Base-by-base conservation (phyloP, 1,140 invertebrate species). In the Aphaenogaster rudis region DNA sequence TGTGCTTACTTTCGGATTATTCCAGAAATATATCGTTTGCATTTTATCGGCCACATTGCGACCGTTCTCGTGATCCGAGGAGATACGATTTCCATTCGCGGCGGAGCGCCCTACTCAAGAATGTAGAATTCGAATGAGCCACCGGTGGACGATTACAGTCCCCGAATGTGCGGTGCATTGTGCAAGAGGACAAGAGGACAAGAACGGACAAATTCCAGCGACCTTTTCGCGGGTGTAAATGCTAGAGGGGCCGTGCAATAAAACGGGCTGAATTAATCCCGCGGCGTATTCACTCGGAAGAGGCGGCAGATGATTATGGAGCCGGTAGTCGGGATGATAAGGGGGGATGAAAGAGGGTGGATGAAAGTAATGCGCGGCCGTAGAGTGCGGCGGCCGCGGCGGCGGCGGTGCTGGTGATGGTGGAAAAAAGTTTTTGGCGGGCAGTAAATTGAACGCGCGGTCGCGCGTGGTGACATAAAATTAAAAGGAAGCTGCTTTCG, bases 191-290 rank as follows among this genome's bases (percentile, higher is more conserved):
- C 45, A 36, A 52, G 77, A 33, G 74, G 48, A 33, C 33, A 54
- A 52, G 64, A 57, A 17, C 64, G 54, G 59, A 77, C 71, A 71
- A 61, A 64, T 48, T 76, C 39, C 72, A 54, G 13, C 8, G 61
- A 90, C 78, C 66, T 90, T 64, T 74, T 50, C 59, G 42, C 67
- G 84, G 72, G 50, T 76, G 71, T 81, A 86, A 90, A 89, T 74
- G 87, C 54, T 88, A 39, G 33, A 21, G 39, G 76, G 59, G 78
- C 59, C 76, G 63, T 57, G 80, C 84, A 88, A 88, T 90, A 90
- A 90, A 90, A 82, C 89, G 42, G 69, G 69, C 88, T 77, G 88
- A 90, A 90, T 90, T 88, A 90, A 90, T 90, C 80, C 80, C 61
- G 74, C 89, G 76, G 78, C 57, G 78, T 81, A 81, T 63, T 81